Conservation (phyloP, 2,888 invertebrate species). For the Tuberolachnus salignus region DNA sequence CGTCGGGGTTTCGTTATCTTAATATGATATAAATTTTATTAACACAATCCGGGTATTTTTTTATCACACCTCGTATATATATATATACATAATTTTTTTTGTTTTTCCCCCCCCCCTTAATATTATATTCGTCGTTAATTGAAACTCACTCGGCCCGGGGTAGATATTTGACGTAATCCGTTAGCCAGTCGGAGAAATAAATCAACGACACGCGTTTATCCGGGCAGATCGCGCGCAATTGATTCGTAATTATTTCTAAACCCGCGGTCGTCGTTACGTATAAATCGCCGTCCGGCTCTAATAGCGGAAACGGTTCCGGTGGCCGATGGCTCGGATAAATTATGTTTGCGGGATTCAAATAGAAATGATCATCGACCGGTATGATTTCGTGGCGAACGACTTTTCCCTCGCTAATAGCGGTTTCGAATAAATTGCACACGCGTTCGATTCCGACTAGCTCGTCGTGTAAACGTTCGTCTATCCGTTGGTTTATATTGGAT, state of each 20-base stretch:
- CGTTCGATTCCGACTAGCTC: constrained; percentile 15
- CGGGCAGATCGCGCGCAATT: not conserved
- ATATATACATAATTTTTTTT: too few species aligned
- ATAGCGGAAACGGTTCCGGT: constrained; percentile 17
- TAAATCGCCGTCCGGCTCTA: not conserved
- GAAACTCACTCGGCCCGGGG: constrained; percentile 9
- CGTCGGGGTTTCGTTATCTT: not conserved
- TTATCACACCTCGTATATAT: not conserved
- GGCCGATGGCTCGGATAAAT: not conserved
- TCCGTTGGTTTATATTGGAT: constrained; percentile 5
- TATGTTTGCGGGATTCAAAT: constrained; percentile 16
- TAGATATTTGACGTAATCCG: not conserved
- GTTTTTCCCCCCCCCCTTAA: too few species aligned
- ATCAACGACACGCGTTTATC: constrained; percentile 8
- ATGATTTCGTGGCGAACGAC: constrained; percentile 38
- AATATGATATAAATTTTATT: not conserved
- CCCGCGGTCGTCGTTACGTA: not conserved
- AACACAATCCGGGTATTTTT: not conserved
- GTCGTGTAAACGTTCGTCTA: constrained; percentile 18
- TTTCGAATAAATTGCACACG: constrained; percentile 37
- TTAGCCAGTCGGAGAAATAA: constrained; percentile 17
- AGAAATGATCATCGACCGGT: constrained; percentile 13
- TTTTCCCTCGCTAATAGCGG: constrained; percentile 15
- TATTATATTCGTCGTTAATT: too few species aligned
- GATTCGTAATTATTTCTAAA: not conserved